Evolutionary conservation across 2,888 invertebrate species (phyloP).

Genomic region (Drosophila prostipennis): DNA sequence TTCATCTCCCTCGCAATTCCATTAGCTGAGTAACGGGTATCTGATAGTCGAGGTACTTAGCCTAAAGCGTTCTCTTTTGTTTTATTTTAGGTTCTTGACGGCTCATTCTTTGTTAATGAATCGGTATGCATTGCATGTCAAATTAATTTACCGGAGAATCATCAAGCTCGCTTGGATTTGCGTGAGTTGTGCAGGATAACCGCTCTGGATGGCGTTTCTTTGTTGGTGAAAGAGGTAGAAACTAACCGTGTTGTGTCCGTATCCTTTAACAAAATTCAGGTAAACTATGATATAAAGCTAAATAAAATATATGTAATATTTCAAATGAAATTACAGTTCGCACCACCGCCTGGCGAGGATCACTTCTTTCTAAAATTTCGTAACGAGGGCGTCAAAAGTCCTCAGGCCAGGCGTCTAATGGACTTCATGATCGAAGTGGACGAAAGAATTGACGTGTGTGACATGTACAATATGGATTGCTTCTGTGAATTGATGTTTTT

Average conservation of each 20-base stretch:
- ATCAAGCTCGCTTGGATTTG: conserved; percentile 86
- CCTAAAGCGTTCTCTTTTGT: too few species aligned
- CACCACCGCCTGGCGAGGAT: conserved; percentile 70
- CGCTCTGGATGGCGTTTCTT: conserved; percentile 87
- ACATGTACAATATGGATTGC: conserved; percentile 87
- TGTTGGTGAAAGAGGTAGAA: conserved; percentile 86
- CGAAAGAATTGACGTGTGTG: conserved; percentile 86
- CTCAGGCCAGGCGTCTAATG: conserved; percentile 86
- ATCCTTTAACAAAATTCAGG: conserved; percentile 89
- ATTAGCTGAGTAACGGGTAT: too few species aligned
- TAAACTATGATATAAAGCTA: conserved; percentile 64
- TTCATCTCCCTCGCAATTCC: too few species aligned
- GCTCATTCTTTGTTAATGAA: conserved; percentile 87
- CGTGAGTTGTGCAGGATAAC: conserved; percentile 86
- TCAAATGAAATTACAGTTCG: conserved; percentile 40
- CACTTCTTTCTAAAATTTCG: conserved; percentile 80
- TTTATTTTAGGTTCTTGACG: conserved; percentile 81
- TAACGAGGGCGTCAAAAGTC: conserved; percentile 85
- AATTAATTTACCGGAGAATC: conserved; percentile 85
- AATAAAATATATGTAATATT: not conserved
- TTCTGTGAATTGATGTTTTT: conserved; percentile 89
- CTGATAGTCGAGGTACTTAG: too few species aligned
- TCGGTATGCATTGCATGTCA: conserved; percentile 86
- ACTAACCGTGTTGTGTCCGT: conserved; percentile 87
- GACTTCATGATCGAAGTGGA: conserved; percentile 89